Conservation (phyloP, 1,140 invertebrate species). For the Drosophila melanogaster region DNA sequence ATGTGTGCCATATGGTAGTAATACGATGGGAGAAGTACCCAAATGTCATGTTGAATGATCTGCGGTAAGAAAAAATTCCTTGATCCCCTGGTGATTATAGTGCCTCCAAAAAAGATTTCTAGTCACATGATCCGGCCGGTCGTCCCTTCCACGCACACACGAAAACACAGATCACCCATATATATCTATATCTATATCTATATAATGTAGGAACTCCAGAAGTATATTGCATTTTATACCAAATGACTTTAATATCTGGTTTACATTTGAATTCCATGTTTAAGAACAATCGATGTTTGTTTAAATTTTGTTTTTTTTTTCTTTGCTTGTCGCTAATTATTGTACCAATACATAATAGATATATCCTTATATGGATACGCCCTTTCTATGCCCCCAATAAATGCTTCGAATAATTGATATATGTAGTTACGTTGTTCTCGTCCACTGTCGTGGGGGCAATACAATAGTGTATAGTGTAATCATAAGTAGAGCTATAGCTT, state of each 20-base stretch:
- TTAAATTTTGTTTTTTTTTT: conserved; percentile 31
- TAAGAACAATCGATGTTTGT: conserved; percentile 81
- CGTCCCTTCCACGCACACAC: conserved; percentile 3
- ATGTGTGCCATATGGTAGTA: conserved; percentile 1
- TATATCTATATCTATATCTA: conserved; percentile 2
- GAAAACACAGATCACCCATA: conserved; percentile 11
- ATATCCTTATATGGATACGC: conserved; percentile 44
- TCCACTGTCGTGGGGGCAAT: conserved; percentile 5
- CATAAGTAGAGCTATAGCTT: conserved; percentile 67
- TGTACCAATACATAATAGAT: conserved; percentile 77
- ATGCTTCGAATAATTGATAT: conserved; percentile 82
- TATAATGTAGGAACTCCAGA: conserved; percentile 34
- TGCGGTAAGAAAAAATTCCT: background rate
- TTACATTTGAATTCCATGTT: conserved; percentile 81
- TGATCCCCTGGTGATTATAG: background rate
- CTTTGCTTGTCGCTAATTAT: conserved; percentile 78
- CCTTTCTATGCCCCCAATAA: conserved; percentile 71
- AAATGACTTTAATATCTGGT: conserved; percentile 81
- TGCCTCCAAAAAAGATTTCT: background rate
- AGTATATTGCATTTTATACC: conserved; percentile 72
- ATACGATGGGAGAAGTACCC: background rate
- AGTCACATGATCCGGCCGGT: conserved; percentile 8
- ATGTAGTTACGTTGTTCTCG: conserved; percentile 64
- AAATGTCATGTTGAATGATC: background rate
- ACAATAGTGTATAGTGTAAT: conserved; percentile 23